phyloP scores from a whole-genome alignment of 2,888 invertebrate species.

The Meta bourneti region DNA sequence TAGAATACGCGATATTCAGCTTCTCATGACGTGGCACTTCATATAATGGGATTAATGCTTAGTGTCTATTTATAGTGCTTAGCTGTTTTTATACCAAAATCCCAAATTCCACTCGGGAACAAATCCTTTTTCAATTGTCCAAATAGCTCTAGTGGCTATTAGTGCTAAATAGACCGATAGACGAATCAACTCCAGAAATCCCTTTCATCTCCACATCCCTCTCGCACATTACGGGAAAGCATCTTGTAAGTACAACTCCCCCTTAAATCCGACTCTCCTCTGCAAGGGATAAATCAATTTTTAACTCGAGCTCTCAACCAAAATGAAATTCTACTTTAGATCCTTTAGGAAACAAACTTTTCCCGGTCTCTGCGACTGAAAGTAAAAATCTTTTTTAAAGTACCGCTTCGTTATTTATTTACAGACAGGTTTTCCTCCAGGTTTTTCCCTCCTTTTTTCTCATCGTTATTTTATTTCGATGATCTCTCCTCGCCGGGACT shows the following conservation, averaged over 20 bases:
- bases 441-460: not conserved
- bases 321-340: slow-evolving; percentile 73
- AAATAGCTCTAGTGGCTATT: slow-evolving; percentile 28
- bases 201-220: slow-evolving; percentile 6
- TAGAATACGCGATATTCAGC: too few relatives aligned
- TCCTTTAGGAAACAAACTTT: slow-evolving; percentile 60
- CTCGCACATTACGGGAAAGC: not conserved
- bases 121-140: slow-evolving; percentile 16
- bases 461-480: slow-evolving; percentile 45
- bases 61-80: not conserved
- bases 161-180: slow-evolving; percentile 3
- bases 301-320: slow-evolving; percentile 69
- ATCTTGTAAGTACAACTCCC: slow-evolving; percentile 51
- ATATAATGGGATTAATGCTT: too few relatives aligned
- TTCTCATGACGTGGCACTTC: too few relatives aligned
- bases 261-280: slow-evolving; percentile 32
- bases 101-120: not conserved
- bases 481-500: slow-evolving; percentile 41
- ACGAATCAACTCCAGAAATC: not conserved
- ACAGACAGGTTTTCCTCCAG: slow-evolving; percentile 56
- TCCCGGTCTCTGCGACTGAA: slow-evolving; percentile 9
- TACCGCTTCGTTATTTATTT: slow-evolving; percentile 75
- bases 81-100: not conserved
- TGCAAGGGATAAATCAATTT: slow-evolving; percentile 54
- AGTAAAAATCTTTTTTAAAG: slow-evolving; percentile 65